Conservation (phyloP, 2,113 vertebrate genomes). For the Polyodon spathula region DNA sequence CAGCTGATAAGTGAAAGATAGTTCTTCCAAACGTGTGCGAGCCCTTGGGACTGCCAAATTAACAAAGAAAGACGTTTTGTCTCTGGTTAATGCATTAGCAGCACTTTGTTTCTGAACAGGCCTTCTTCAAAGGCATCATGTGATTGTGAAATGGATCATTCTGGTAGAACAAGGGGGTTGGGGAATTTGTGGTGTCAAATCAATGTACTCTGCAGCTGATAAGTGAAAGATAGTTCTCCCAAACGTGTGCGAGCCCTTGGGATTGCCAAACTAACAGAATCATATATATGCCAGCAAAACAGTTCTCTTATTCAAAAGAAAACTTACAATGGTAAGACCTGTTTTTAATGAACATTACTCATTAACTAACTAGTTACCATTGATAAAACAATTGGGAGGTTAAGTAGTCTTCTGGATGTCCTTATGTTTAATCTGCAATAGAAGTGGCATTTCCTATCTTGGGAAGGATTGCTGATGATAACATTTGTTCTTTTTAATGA, state of each 20-base stretch:
- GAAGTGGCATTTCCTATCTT: constrained; percentile 42
- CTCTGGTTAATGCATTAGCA: constrained; percentile 18
- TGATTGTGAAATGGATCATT: constrained; percentile 10
- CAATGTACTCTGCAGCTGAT: constrained; percentile 31
- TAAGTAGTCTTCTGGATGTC: constrained; percentile 41
- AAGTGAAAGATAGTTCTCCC: too few species aligned
- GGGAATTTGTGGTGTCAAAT: constrained; percentile 28
- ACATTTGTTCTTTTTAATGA: constrained; percentile 45
- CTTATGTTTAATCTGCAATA: constrained; percentile 47
- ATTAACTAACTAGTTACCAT: constrained; percentile 55
- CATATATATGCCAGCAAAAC: too few species aligned
- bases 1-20: too few species aligned
- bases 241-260: too few species aligned
- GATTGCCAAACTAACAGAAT: too few species aligned
- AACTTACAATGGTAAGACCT: neutral
- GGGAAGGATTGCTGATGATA: constrained; percentile 36
- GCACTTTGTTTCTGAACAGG: constrained; percentile 10
- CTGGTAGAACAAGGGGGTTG: constrained; percentile 1
- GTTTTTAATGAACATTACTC: constrained; percentile 53
- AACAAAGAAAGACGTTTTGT: too few species aligned
- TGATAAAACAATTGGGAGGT: constrained; percentile 55
- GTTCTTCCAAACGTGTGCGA: too few species aligned
- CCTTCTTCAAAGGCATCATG: constrained; percentile 9
- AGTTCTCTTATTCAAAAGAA: neutral
- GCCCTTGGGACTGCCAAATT: too few species aligned